A percentile compares a stretch with the other conserved stretches of the same genome.
Evolutionary conservation across 2,797 vertebrate genomes (phyloP).

Genomic region (Glossophaga mutica): DNA sequence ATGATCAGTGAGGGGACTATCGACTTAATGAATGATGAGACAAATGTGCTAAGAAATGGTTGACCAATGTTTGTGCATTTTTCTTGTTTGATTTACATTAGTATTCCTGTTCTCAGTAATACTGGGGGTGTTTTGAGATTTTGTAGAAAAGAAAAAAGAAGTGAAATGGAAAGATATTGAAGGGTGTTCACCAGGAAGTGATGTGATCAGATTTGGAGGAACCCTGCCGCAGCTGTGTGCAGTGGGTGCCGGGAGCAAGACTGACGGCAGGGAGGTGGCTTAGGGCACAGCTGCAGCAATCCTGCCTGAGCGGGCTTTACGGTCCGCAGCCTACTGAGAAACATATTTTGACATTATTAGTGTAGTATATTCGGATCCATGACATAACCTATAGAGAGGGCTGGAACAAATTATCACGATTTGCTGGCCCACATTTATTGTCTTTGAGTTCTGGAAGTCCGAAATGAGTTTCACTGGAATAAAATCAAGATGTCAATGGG

Average conservation of each 20-base stretch:
- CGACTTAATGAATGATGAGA: background rate
- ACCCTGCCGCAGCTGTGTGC: background rate
- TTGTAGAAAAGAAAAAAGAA: slow-evolving; percentile 76
- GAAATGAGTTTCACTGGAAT: background rate
- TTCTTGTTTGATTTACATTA: background rate
- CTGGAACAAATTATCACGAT: background rate
- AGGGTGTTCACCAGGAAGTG: no score
- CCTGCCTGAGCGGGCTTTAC: background rate
- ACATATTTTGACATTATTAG: background rate
- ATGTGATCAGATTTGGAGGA: background rate
- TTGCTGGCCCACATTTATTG: background rate
- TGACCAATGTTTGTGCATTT: background rate
- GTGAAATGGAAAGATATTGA: background rate
- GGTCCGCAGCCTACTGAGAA: background rate
- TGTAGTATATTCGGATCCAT: background rate
- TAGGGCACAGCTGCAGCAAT: background rate
- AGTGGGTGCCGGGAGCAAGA: background rate
- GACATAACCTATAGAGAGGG: background rate
- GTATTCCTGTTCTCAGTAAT: background rate
- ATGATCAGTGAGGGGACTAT: background rate
- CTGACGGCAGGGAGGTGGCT: background rate
- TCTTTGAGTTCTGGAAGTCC: background rate
- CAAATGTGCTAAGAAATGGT: background rate
- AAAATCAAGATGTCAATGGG: background rate
- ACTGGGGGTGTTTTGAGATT: background rate